Conservation (phyloP, 2,888 invertebrate genomes). For the Lysandra bellargus region DNA sequence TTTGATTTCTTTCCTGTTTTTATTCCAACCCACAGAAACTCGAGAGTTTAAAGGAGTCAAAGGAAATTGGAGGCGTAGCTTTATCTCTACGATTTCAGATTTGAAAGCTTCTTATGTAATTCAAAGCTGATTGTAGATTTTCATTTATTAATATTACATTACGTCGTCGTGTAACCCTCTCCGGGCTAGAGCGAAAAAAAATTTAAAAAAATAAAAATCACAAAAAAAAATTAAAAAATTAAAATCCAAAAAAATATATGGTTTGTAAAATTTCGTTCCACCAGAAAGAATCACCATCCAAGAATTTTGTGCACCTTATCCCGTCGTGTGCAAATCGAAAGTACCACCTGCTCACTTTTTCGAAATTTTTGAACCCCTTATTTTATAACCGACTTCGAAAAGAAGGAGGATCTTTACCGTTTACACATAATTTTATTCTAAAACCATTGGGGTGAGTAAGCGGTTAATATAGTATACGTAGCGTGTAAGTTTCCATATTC, state of each 20-base stretch:
- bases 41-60: slow-evolving; percentile 39
- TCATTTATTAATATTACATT: slow-evolving; percentile 56
- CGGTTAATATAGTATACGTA: slow-evolving; percentile 8
- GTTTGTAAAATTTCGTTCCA: slow-evolving; percentile 52
- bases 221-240: slow-evolving; percentile 48
- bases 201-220: slow-evolving; percentile 46
- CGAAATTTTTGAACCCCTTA: slow-evolving; percentile 29
- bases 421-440: slow-evolving; percentile 17
- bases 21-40: neutral
- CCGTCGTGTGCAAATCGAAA: slow-evolving; percentile 23
- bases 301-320: slow-evolving; percentile 20
- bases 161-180: slow-evolving; percentile 74
- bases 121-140: slow-evolving; percentile 61
- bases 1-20: slow-evolving; percentile 39
- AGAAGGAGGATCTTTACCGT: slow-evolving; percentile 24
- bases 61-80: slow-evolving; percentile 46
- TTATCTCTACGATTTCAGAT: slow-evolving; percentile 61
- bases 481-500: slow-evolving; percentile 17
- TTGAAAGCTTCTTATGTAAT: slow-evolving; percentile 49
- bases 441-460: neutral
- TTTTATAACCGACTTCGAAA: slow-evolving; percentile 12
- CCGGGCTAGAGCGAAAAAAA: slow-evolving; percentile 69
- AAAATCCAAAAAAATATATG: slow-evolving; percentile 44
- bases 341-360: slow-evolving; percentile 28
- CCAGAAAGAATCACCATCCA: slow-evolving; percentile 30